Evolutionary conservation across 1,140 invertebrate genomes (phyloP).

Genomic region (Armadillidium nasatum): DNA sequence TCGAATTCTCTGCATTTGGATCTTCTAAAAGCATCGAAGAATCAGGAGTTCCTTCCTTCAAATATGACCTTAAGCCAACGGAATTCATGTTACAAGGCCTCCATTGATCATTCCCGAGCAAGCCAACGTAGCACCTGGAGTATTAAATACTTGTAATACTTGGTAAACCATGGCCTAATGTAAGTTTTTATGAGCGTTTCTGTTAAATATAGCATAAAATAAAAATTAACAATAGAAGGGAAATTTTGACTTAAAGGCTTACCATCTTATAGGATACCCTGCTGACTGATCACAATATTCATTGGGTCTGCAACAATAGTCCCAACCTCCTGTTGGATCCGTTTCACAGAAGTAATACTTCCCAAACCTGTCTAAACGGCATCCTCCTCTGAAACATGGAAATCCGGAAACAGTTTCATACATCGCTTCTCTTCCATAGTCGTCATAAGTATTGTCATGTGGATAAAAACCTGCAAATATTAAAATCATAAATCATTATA

Average conservation of each 20-base stretch:
- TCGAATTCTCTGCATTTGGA: not conserved
- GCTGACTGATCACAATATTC: too few species aligned
- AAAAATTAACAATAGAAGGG: too few species aligned
- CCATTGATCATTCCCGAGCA: not conserved
- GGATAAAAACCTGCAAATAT: not conserved
- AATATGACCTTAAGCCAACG: not conserved
- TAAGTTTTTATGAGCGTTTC: too few species aligned
- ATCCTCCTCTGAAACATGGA: conserved; percentile 26
- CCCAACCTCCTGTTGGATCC: conserved; percentile 36
- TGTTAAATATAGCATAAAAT: too few species aligned
- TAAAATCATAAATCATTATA: too few species aligned
- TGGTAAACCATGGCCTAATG: too few species aligned
- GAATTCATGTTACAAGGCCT: not conserved
- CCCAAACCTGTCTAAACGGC: conserved; percentile 23
- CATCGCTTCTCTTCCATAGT: conserved; percentile 16
- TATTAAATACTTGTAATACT: too few species aligned
- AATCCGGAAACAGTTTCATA: conserved; percentile 27
- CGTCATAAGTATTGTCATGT: not conserved
- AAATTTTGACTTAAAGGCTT: too few species aligned
- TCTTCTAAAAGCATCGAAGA: not conserved
- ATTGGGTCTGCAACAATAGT: conserved; percentile 41
- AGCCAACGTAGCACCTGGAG: not conserved
- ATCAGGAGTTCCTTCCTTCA: not conserved
- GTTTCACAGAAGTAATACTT: conserved; percentile 38
- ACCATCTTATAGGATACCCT: too few species aligned